Conservation (phyloP, 2,113 vertebrate species). For the Myodes glareolus region DNA sequence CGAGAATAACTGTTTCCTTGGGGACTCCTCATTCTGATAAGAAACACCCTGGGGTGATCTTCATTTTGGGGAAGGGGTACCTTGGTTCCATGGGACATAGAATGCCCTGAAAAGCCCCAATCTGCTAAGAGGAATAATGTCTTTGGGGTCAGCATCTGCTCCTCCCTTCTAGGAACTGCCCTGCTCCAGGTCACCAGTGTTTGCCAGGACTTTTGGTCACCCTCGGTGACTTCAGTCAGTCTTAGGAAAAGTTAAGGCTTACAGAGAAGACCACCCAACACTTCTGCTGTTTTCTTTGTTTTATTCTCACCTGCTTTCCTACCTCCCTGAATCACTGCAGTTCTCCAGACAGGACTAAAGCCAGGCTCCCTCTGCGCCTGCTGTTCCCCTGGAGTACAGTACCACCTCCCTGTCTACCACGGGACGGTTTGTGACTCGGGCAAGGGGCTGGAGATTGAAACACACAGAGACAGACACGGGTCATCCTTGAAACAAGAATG, state of each 20-base stretch:
- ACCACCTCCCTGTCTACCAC: too few relatives aligned
- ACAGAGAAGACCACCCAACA: neutral
- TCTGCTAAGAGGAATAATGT: neutral
- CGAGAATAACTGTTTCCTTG: neutral
- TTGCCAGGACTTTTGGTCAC: neutral
- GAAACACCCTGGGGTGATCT: neutral
- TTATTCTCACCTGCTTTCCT: neutral
- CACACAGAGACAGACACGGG: too few relatives aligned
- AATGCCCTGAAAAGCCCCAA: neutral
- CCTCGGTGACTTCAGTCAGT: neutral
- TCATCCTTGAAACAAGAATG: too few relatives aligned
- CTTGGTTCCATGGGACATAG: neutral
- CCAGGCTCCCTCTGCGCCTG: neutral
- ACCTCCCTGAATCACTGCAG: neutral
- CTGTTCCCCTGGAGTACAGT: neutral
- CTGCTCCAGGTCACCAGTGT: neutral
- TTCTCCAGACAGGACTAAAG: neutral
- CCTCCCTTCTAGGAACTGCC: slow-evolving; percentile 4
- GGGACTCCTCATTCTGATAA: neutral
- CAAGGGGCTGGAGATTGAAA: too few relatives aligned
- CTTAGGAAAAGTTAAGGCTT: neutral
- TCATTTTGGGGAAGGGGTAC: neutral
- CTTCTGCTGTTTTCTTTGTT: neutral
- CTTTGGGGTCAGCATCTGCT: neutral
- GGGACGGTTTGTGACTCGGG: too few relatives aligned